Base-by-base conservation (phyloP, 2,888 invertebrate genomes). In the Notocelia uddmanniana region DNA sequence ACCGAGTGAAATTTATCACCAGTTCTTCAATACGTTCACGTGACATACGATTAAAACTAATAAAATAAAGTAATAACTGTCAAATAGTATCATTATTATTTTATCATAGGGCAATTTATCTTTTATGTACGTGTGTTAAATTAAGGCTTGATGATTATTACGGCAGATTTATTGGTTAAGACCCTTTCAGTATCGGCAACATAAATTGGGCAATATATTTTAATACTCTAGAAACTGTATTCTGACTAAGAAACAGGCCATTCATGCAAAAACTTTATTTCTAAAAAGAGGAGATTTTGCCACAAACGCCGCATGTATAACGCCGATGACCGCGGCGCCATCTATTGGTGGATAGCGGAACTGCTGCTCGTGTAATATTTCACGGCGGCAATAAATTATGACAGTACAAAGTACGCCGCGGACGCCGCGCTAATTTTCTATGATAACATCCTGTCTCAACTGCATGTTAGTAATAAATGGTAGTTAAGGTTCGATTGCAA, bases 291-390 rank as follows among this genome's bases (percentile, higher is more conserved):
- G 26, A 26, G 26, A 3, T 3, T 2, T 26, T 5, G 3, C 26
- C 5, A 10, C 3, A 3, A 37, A 41, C 41, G 15, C 41, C 41
- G 41, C 15, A 41, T 45, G 15, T 45, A n/a, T n/a, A 63, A 34
- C 15, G 19, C 15, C 13, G 3, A 52, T 5, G 37, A 11, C 13
- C 9, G 41, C 21, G 74, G 68, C 85, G 85, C 84, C 85, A 85
- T 81, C 85, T 85, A 67, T 78, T 73, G 75, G 23, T 58, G 70
- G 83, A 76, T 83, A 84, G 84, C 67, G 55, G 48, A 69, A 66
- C 69, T 48, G 55, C 13, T 18, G 37, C 59, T 62, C 21, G 60
- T 54, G 48, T 54, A 64, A 69, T 68, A 52, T 50, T 52, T 37
- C 50, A 64, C 26, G 69, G 21, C 34, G 37, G 50, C 41, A 59